Base-by-base conservation (phyloP, 2,888 invertebrate species). In the Helleia helle region DNA sequence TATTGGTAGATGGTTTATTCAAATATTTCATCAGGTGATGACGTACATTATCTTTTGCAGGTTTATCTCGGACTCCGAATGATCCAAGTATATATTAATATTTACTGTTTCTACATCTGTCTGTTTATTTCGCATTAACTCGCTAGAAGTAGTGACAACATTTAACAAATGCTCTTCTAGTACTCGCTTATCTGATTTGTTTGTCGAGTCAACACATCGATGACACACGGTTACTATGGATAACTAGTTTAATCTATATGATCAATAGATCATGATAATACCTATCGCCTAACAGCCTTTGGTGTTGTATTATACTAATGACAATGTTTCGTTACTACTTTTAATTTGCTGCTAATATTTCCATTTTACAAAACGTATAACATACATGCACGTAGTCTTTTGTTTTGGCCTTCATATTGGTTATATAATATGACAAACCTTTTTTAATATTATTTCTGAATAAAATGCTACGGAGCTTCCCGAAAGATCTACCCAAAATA, bases 61-160 rank as follows among this genome's bases (percentile, higher is more conserved):
- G 83, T 71, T 74, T 68, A 60, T 71, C 81, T 71, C 62, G 71
- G 71, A 67, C 71, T 55, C 69, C 75, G 46, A 68, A 65, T 50
- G 70, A 77, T 48, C 61, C 80, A 84, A 84, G 83, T 84, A 84
- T 68, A 72, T 76, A 71, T 60, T 68, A 62, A 58, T 47, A 47
- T 56, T 56, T 29, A 38, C 30, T 24, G 15, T 41, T 56, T 50
- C 51, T 52, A 11, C 51, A 56, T 45, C 56, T 50, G 55, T 46
- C 45, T 49, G 39, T 43, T 27, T 24, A 27, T 38, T 40, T 24
- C 25, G 13, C 25, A 37, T 27, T 37, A 27, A 37, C 27, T 15
- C 8, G 15, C 12, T 31, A 18, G 11, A 4, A 34, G 34, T 22
- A 4, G 18, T 17, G 9, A 1, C 11, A 31, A 12, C 5, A 29